Evolutionary conservation across 2,113 vertebrate genomes (phyloP).

Genomic region (Ameiurus melas): DNA sequence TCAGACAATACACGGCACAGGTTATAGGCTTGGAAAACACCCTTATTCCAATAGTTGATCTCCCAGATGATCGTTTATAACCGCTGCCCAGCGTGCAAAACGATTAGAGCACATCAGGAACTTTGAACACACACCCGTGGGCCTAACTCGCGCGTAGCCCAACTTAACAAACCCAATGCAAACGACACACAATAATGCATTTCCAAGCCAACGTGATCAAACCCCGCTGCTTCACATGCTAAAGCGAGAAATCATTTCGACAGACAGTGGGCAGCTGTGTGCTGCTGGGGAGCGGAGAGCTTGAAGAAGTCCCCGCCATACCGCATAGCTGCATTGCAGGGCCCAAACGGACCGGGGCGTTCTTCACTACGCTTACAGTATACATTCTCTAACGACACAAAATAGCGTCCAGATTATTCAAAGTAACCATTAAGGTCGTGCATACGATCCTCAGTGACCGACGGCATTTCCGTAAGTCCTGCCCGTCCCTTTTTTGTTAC

Average conservation of each 20-base stretch:
- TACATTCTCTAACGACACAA: too few species aligned
- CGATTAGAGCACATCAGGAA: background rate
- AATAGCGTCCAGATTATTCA: background rate
- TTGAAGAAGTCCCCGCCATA: constrained; percentile 59
- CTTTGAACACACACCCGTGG: constrained; percentile 9
- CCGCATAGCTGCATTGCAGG: constrained; percentile 68
- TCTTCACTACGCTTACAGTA: constrained; percentile 8
- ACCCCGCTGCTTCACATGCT: background rate
- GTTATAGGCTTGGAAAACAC: background rate
- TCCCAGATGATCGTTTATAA: background rate
- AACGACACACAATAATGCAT: background rate
- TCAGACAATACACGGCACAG: background rate
- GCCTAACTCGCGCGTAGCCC: background rate
- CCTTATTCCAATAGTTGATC: background rate
- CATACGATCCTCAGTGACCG: background rate
- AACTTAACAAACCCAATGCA: background rate
- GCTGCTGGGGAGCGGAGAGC: background rate
- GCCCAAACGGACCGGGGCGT: constrained; percentile 71
- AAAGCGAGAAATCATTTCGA: background rate
- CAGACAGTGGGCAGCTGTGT: background rate
- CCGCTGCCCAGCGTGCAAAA: background rate
- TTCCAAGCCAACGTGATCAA: background rate
- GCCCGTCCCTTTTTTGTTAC: constrained; percentile 57
- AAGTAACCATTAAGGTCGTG: background rate
- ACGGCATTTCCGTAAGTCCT: background rate